Evolutionary conservation across 2,113 vertebrate genomes (phyloP), one percentile per base, ranked within the genome.

Genomic region (Barnardius zonarius): DNA sequence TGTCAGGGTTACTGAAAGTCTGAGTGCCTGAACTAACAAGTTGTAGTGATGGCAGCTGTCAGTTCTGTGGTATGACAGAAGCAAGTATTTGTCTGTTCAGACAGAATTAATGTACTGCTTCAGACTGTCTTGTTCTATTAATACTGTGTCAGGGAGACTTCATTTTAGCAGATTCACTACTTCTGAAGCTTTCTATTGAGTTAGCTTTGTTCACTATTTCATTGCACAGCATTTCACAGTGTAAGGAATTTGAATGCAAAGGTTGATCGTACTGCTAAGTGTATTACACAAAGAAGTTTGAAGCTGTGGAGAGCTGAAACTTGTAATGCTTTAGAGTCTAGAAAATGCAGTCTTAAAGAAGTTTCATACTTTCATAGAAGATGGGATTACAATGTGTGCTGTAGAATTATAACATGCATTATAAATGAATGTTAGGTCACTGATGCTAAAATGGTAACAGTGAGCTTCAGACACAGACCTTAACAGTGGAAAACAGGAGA

Each of bases 231-330:
- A 8, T 64, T 79, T 81, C 73, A 28, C 31, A 59, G 24, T 20
- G 7, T 62, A 35, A 78, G 66, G 69, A 66, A 20, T 35, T 75
- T 63, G 51, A 66, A 48, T 61, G 39, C 25, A 72, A n/a, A 70
- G 37, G n/a, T 39, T 72, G 37, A 3, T 78, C 1, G 0, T 81
- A 33, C 16, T 77, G 11, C 22, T 54, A 3, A 37, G 30, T 17
- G 31, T 67, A 25, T 67, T 13, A 28, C 54, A 57, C 25, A 55
- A 72, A 27, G 41, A 39, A 23, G 10, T 37, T 23, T 24, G 67
- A 72, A 57, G 24, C 55, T 84, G 28, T n/a, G 41, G 22, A 76
- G 62, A 12, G 5, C 63, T 74, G 13, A 88, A 74, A 33, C 15
- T 14, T 68, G 1, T 31, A 37, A 49, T 72, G 52, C 39, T 88